Base-by-base conservation (phyloP, 2,888 invertebrate genomes). In the Macropis europaea region DNA sequence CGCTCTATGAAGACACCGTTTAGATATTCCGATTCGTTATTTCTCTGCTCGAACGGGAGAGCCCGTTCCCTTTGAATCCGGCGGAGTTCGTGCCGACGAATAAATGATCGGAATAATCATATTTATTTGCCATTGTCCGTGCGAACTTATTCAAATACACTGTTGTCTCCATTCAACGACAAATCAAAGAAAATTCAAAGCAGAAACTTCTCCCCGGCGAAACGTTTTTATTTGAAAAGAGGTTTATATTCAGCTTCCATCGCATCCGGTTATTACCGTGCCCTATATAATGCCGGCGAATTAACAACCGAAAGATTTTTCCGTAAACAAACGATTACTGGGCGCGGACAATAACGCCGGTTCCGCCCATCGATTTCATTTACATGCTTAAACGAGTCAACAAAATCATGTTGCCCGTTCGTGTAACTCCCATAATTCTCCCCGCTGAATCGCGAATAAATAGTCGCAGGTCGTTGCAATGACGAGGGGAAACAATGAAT, bases 371-470 rank as follows among this genome's bases (percentile, higher is more conserved):
- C 38, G 28, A 48, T 19, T n/a, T 36, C n/a, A 63, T 63, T 63
- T 43, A 22, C 43, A 43, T 13, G 22, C 11, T 40, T 26, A 50
- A 60, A 42, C 36, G 32, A 42, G 36, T 68, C 48, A 61, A 68
- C 45, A 38, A 59, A 53, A 66, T 70, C 32, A 34, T 9, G 22
- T 6, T 9, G 17, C 15, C 5, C 34, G n/a, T 17, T 32, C 15
- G 34, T 34, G 22, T 34, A 67, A 54, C 67, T 42, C 24, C 30
- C 56, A 63, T 62, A 64, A 75, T 71, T 71, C 48, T 24, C 38
- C 19, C 30, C 13, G 40, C n/a, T n/a, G 30, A 32, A 40, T 15
- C 13, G 52, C 6, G 54, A 53, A 77, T 66, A 76, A 66, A 61
- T 66, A 69, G 56, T 63, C 47, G 17, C 54, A 26, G 56, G 6